phyloP scores from a whole-genome alignment of 2,888 invertebrate species.

The Gandaritis pyraliata region DNA sequence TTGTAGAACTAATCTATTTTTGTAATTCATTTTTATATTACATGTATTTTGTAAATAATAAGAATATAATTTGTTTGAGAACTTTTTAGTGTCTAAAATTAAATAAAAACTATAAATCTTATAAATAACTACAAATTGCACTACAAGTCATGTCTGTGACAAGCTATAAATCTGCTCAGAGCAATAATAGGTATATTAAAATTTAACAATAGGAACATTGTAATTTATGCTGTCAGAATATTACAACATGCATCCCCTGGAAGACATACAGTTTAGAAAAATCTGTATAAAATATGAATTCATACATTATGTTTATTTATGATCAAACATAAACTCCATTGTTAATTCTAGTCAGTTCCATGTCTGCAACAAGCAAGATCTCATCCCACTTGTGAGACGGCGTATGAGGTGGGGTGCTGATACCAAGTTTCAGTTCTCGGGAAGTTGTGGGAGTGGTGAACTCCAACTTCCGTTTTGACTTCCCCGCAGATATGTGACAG shows the following conservation, averaged over 20 bases:
- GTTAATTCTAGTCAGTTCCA: slow-evolving; percentile 84
- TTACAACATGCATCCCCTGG: slow-evolving; percentile 59
- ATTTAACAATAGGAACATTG: slow-evolving; percentile 69
- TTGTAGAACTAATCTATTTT: slow-evolving; percentile 6
- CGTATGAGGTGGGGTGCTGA: slow-evolving; percentile 74
- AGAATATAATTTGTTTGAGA: slow-evolving; percentile 22
- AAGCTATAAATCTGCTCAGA: slow-evolving; percentile 62
- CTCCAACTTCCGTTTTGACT: slow-evolving; percentile 78
- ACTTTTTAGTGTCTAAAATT: slow-evolving; percentile 17
- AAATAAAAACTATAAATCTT: slow-evolving; percentile 32
- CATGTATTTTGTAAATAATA: slow-evolving; percentile 26
- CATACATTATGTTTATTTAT: slow-evolving; percentile 50
- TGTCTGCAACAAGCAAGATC: slow-evolving; percentile 82
- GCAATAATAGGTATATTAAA: slow-evolving; percentile 65
- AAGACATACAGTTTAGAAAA: slow-evolving; percentile 66
- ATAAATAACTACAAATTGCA: slow-evolving; percentile 49
- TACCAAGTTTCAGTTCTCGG: slow-evolving; percentile 65
- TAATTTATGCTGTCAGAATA: slow-evolving; percentile 48
- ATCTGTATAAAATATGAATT: slow-evolving; percentile 58
- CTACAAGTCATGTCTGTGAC: slow-evolving; percentile 55
- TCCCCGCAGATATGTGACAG: slow-evolving; percentile 68
- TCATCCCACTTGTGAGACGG: slow-evolving; percentile 84
- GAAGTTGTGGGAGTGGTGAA: slow-evolving; percentile 71
- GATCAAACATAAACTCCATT: slow-evolving; percentile 71
- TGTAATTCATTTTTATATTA: slow-evolving; percentile 15